Conservation (phyloP, 2,113 vertebrate genomes). For the Enhydra lutris region DNA sequence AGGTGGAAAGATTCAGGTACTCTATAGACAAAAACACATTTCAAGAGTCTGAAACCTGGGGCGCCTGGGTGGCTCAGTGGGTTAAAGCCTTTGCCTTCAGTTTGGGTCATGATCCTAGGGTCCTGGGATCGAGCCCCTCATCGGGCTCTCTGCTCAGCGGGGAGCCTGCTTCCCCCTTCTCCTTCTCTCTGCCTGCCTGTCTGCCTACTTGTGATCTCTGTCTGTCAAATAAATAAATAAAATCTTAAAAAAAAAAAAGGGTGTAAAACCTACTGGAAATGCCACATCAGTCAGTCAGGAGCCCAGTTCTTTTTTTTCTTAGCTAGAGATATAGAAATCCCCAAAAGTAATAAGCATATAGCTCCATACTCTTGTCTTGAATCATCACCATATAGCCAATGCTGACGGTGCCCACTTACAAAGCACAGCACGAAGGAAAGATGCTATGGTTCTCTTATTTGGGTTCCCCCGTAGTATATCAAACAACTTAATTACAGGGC, state of each 20-base stretch:
- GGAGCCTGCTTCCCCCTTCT: too few relatives aligned
- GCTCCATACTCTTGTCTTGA: background rate
- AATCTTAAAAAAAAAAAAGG: background rate
- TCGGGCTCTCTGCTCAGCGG: too few relatives aligned
- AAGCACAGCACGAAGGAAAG: background rate
- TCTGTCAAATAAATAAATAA: too few relatives aligned
- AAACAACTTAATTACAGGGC: background rate
- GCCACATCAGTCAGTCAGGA: background rate
- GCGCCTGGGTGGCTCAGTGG: too few relatives aligned
- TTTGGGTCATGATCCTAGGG: too few relatives aligned
- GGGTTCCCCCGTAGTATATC: background rate
- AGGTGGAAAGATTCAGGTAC: background rate
- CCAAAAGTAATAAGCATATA: conserved; percentile 14
- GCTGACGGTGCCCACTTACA: background rate
- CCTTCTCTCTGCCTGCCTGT: too few relatives aligned
- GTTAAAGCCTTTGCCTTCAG: too few relatives aligned
- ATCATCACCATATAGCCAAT: background rate
- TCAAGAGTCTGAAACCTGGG: background rate
- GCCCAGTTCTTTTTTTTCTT: background rate
- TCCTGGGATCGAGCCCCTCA: too few relatives aligned
- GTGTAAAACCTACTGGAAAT: background rate
- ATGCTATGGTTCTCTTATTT: background rate
- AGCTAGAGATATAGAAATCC: conserved; percentile 10
- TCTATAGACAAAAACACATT: background rate
- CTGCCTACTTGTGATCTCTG: too few relatives aligned